phyloP scores from a whole-genome alignment of 2,113 vertebrate species.

The Neotoma lepida region DNA sequence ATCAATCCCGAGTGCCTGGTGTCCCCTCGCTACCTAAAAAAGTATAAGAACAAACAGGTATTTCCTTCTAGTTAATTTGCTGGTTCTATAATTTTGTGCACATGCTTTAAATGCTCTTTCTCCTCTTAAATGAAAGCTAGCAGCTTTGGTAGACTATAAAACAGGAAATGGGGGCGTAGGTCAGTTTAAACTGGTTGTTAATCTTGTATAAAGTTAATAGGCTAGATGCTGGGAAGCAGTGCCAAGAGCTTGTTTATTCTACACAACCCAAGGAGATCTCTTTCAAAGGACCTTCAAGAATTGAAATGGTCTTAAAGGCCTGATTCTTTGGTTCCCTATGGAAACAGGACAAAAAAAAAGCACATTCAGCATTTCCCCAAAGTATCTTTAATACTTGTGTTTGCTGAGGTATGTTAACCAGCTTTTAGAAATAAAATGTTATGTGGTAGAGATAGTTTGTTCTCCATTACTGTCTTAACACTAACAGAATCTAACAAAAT shows the following conservation, averaged over 20 bases:
- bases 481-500: constrained; percentile 12
- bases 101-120: constrained; percentile 24
- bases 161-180: background rate
- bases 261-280: background rate
- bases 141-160: constrained; percentile 14
- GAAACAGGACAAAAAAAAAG: background rate
- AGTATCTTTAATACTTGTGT: background rate
- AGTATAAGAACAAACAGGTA: constrained; percentile 99
- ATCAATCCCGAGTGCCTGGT: constrained; percentile 98
- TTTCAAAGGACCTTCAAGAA: constrained; percentile 1
- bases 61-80: background rate
- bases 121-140: background rate
- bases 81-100: background rate
- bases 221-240: background rate
- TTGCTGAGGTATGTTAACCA: background rate
- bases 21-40: constrained; percentile 97
- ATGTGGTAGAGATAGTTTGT: background rate
- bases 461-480: background rate
- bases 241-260: background rate
- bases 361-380: background rate
- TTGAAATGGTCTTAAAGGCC: constrained; percentile 10
- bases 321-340: constrained; percentile 2
- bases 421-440: constrained; percentile 51
- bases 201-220: background rate
- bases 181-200: constrained; percentile 38